Base-by-base conservation (phyloP, 2,888 invertebrate genomes). In the Lysandra coridon region DNA sequence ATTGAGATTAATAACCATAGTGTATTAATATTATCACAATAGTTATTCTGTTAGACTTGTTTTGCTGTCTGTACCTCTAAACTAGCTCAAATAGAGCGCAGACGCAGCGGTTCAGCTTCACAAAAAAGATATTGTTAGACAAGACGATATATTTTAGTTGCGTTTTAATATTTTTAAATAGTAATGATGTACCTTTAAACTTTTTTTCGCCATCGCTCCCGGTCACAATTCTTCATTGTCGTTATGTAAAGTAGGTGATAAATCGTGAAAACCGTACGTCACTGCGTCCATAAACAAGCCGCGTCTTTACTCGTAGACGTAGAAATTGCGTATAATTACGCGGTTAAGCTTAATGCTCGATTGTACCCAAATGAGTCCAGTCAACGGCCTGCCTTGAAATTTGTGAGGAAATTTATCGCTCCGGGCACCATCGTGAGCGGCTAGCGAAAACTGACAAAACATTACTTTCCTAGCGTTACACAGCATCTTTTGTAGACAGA, bases 361-460 rank as follows among this genome's bases (percentile, higher is more conserved):
- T 76, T 76, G 76, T 76, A 76, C 33, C 76, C 57, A 76, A 76
- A 76, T 80, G 76, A 60, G 78, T 73, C 78, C 80, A 75, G 82
- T 80, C 80, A 82, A 80, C 74, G 82, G 80, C 82, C 81, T 78
- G 80, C 79, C 81, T 82, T 81, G 78, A 82, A 82, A 80, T 82
- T 82, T 81, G 81, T 82, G 81, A 80, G 81, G 80, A 82, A 82
- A 82, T 82, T 82, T 82, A 82, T 81, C 80, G 81, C 82, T 81
- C 81, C 80, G 80, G 81, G 80, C 81, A 78, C 64, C 80, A 80
- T 80, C 81, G 82, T 82, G 81, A 81, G 81, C 82, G 82, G 79
- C 81, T 74, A 69, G 80, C 81, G 82, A 82, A 82, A 82, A 82
- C 82, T 82, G 80, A 82, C 82, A 82, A 80, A 80, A 82, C 79